Percentiles rank a stretch among this genome's conserved stretches.
phyloP scores from a whole-genome alignment of 2,113 vertebrate genomes.

The Semnornis frantzii region DNA sequence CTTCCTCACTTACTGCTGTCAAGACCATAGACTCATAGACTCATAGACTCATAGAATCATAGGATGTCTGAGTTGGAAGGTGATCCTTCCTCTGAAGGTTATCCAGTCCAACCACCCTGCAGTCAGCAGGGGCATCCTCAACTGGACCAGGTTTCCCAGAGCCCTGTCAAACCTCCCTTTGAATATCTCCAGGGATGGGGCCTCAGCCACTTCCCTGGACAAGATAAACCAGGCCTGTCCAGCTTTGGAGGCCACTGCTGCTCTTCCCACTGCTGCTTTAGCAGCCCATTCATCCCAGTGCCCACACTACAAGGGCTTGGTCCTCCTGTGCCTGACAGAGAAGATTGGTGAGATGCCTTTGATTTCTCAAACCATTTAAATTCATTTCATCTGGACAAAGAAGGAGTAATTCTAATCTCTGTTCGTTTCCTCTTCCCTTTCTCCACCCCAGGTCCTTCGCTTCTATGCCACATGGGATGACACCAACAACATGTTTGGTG shows the following conservation, averaged over 20 bases:
- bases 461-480: slow-evolving; percentile 91
- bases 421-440: neutral
- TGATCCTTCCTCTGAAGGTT: too few relatives aligned
- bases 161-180: too few relatives aligned
- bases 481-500: slow-evolving; percentile 71
- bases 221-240: neutral
- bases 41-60: too few relatives aligned
- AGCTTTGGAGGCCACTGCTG: neutral
- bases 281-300: neutral
- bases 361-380: neutral
- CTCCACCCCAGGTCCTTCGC: slow-evolving; percentile 84
- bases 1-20: neutral
- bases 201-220: too few relatives aligned
- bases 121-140: too few relatives aligned
- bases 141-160: too few relatives aligned
- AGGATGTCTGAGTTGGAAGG: too few relatives aligned
- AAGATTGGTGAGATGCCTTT: neutral
- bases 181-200: too few relatives aligned
- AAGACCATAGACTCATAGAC: neutral
- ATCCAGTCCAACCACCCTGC: too few relatives aligned
- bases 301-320: neutral
- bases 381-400: neutral
- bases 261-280: neutral
- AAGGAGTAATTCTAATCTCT: neutral
- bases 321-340: neutral